Evolutionary conservation across 2,888 invertebrate species (phyloP), one percentile per base, ranked within the genome.

Genomic region (Erebia aethiops): DNA sequence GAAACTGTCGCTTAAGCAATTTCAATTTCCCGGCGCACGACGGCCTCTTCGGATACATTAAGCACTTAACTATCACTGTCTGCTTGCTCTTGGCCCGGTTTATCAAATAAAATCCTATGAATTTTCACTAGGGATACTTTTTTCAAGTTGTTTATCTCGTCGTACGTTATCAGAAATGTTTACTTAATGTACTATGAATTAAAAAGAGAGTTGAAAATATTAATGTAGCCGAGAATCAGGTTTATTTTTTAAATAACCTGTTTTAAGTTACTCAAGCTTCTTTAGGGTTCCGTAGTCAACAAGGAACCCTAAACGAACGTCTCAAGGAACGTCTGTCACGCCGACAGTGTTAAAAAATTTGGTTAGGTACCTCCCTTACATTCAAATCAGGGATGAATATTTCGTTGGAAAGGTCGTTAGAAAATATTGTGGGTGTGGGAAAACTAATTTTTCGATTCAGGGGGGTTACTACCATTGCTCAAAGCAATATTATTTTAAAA

Each of bases 1-100:
- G 72, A 56, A 81, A 83, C 76, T 67, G 14, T 63, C 49, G 75
- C 81, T 83, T 90, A 87, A 84, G 81, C 87, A 89, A 91, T 90
- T 90, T 90, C 90, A 90, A 90, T 90, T 89, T 91, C 86, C 87
- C 85, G 85, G 89, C 90, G 79, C 80, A 81, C 84, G 84, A 80
- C 76, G 84, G 85, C 84, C 86, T 85, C 89, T 88, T 88, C 80
- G 90, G 91, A 88, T 90, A 91, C 91, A 91, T 91, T 92, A 92
- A 92, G 89, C 90, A 90, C 91, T 92, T 91, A 90, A 90, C 92
- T 92, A 91, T 91, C 88, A 87, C 89, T 91, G 90, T 87, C 89
- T 90, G 89, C 89, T 91, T 87, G 82, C 88, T 89, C 81, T 88
- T 87, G 84, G 82, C 79, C 81, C 81, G 82, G 80, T 85, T 83